Conservation (phyloP, 1,140 invertebrate species). For the Neodiprion lecontei region DNA sequence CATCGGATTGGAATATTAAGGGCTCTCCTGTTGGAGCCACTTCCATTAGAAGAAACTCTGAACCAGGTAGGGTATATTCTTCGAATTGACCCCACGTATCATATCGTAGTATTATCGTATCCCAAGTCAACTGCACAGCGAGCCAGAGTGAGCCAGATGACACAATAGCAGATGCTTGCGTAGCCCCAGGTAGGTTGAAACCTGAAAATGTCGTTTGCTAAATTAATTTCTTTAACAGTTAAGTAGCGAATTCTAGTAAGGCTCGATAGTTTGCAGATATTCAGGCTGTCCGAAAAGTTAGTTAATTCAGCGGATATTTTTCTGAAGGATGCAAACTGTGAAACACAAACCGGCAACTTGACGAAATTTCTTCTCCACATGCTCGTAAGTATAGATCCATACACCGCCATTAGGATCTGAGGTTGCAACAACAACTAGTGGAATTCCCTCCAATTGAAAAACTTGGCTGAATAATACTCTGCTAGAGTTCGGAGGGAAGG, state of each 20-base stretch:
- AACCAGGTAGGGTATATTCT: slow-evolving; percentile 36
- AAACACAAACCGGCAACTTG: slow-evolving; percentile 28
- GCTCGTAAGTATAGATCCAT: slow-evolving; percentile 28
- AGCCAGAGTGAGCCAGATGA: slow-evolving; percentile 38
- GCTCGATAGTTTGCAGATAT: slow-evolving; percentile 25
- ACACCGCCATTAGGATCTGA: slow-evolving; percentile 16
- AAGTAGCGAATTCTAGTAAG: slow-evolving; percentile 14
- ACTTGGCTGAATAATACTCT: not conserved
- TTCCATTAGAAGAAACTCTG: slow-evolving; percentile 27
- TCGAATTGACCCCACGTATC: slow-evolving; percentile 34
- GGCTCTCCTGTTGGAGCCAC: slow-evolving; percentile 33
- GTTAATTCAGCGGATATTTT: slow-evolving; percentile 21
- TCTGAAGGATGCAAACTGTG: slow-evolving; percentile 12
- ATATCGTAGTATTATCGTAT: slow-evolving; percentile 40
- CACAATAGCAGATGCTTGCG: slow-evolving; percentile 19
- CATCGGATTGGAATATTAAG: slow-evolving; percentile 39
- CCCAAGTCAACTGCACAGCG: slow-evolving; percentile 24
- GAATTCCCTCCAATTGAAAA: not conserved
- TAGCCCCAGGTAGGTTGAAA: slow-evolving; percentile 33
- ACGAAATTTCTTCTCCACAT: slow-evolving; percentile 15
- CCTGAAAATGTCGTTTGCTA: slow-evolving; percentile 26
- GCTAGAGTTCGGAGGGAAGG: not conserved
- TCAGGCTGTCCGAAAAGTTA: slow-evolving; percentile 20
- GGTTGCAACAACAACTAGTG: not conserved
- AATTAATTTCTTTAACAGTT: slow-evolving; percentile 17